Conservation (phyloP, 1,140 invertebrate genomes). For the Papilio aristodemus region DNA sequence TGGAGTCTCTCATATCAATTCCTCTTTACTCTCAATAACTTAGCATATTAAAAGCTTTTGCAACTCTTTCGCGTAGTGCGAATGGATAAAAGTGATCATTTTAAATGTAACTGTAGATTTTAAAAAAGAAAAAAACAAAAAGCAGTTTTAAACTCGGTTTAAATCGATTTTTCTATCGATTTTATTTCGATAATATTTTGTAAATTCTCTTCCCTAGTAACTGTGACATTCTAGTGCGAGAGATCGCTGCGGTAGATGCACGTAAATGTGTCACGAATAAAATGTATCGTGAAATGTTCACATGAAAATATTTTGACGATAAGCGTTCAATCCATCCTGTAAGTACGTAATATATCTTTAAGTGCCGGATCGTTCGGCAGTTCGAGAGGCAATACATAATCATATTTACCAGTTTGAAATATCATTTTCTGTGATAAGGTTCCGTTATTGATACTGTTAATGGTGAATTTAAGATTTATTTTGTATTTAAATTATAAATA, state of each 20-base stretch:
- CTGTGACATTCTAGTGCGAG: background rate
- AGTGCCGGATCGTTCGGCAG: slow-evolving; percentile 14
- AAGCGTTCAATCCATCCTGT: slow-evolving; percentile 18
- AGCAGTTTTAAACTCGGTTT: too few relatives aligned
- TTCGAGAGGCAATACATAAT: slow-evolving; percentile 14
- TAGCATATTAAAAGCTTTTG: too few relatives aligned
- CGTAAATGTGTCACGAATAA: slow-evolving; percentile 28
- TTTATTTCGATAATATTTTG: background rate
- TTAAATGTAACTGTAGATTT: too few relatives aligned
- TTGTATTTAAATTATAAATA: background rate
- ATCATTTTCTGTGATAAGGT: background rate
- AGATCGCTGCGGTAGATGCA: slow-evolving; percentile 1
- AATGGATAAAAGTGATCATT: too few relatives aligned
- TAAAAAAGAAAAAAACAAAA: too few relatives aligned
- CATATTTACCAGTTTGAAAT: background rate
- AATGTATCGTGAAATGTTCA: slow-evolving; percentile 26
- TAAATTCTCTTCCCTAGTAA: slow-evolving; percentile 2
- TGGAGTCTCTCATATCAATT: too few relatives aligned
- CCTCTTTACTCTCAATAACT: too few relatives aligned
- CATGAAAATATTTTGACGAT: slow-evolving; percentile 25
- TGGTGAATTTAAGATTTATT: background rate
- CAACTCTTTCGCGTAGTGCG: too few relatives aligned
- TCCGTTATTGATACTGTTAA: background rate
- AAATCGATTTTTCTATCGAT: background rate
- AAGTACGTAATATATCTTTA: slow-evolving; percentile 26